Conservation (phyloP, 2,797 vertebrate species). For the Trachurus trachurus region DNA sequence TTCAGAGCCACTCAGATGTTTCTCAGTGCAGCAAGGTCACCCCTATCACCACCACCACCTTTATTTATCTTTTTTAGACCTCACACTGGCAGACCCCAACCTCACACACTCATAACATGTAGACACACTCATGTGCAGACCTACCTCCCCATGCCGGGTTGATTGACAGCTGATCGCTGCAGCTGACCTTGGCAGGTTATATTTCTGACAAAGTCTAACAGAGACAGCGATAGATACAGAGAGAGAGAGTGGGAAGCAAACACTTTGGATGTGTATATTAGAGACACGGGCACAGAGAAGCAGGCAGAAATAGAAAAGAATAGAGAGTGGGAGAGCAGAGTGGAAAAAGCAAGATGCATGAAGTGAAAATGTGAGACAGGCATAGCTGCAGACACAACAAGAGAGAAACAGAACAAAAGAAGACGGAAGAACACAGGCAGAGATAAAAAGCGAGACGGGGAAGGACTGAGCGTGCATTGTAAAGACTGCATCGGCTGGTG, state of each 20-base stretch:
- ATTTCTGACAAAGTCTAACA: conserved; percentile 54
- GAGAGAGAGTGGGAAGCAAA: conserved; percentile 3
- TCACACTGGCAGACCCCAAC: conserved; percentile 43
- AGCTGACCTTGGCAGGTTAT: conserved; percentile 67
- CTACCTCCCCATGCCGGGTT: conserved; percentile 30
- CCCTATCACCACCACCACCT: conserved; percentile 37
- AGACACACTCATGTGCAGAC: conserved; percentile 18
- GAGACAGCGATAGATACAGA: conserved; percentile 13
- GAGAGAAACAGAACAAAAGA: not conserved
- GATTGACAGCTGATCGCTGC: conserved; percentile 68
- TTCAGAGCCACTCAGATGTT: conserved; percentile 64
- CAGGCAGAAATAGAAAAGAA: conserved; percentile 11
- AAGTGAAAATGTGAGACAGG: conserved; percentile 13
- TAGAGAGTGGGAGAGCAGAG: conserved; percentile 3
- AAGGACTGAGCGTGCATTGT: conserved; percentile 30
- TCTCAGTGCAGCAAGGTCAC: conserved; percentile 70
- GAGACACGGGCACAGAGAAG: conserved; percentile 5
- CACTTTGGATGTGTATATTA: not conserved
- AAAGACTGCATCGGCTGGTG: conserved; percentile 3
- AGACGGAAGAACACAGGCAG: conserved; percentile 2
- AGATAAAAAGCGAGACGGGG: conserved; percentile 39
- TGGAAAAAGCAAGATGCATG: conserved; percentile 10
- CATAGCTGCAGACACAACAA: conserved; percentile 18
- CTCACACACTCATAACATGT: conserved; percentile 14
- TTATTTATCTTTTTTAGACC: conserved; percentile 51